A percentile compares a stretch with the other conserved stretches of the same genome.
These are phyloP conservation scores for Gonioctena quinquepunctata DNA, from an alignment of 1,140 invertebrate genomes.

Conservation along the genomic window DNA sequence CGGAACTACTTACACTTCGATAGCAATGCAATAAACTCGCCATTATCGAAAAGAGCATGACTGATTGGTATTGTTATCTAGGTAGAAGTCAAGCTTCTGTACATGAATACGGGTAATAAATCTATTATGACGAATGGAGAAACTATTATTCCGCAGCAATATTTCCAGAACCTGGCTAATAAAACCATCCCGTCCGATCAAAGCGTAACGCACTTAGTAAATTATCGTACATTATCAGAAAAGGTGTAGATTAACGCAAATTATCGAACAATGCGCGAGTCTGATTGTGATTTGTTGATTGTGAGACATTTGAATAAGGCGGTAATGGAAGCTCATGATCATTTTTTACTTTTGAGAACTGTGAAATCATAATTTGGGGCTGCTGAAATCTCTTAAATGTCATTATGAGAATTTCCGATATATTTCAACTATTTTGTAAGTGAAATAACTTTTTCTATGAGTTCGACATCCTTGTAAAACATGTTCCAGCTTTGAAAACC, in stretches of 20 bases:
- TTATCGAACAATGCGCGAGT: not conserved
- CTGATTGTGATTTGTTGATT: constrained; percentile 1
- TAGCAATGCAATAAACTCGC: constrained; percentile 1
- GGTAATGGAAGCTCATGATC: not conserved
- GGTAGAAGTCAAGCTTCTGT: constrained; percentile 6
- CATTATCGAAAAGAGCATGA: constrained; percentile 1
- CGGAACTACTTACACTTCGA: not conserved
- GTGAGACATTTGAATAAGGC: not conserved
- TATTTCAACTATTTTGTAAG: too few relatives aligned
- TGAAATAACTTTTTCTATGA: too few relatives aligned
- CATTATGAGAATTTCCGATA: too few relatives aligned
- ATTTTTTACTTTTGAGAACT: too few relatives aligned
- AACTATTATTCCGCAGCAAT: not conserved
- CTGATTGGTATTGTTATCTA: constrained; percentile 1
- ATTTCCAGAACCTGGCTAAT: constrained; percentile 1
- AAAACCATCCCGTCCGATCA: constrained; percentile 1
- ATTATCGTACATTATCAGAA: not conserved
- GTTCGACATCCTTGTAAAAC: too few relatives aligned
- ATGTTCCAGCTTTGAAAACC: too few relatives aligned
- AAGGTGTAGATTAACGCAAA: not conserved
- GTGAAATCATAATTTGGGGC: not conserved
- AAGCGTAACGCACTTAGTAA: constrained; percentile 3
- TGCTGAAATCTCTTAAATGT: too few relatives aligned
- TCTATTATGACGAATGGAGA: constrained; percentile 16
- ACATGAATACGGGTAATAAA: constrained; percentile 10